phyloP scores from a whole-genome alignment of 2,888 invertebrate genomes.

The Caenorhabditis sinica region DNA sequence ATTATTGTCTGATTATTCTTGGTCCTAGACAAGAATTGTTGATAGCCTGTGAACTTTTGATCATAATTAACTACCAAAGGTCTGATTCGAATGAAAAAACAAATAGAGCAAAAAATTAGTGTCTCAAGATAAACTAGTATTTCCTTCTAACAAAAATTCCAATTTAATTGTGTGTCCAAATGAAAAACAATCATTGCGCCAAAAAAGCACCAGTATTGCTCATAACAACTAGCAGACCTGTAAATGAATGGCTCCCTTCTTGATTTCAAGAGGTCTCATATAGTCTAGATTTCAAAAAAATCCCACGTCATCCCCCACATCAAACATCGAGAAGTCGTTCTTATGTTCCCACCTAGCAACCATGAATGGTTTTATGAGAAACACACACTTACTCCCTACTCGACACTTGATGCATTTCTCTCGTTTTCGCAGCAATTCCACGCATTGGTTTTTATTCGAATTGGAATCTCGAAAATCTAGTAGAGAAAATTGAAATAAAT shows the following conservation, averaged over 20 bases:
- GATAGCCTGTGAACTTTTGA: too few species aligned
- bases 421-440: slow-evolving; percentile 3
- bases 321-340: background rate
- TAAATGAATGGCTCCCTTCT: background rate
- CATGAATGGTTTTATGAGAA: slow-evolving; percentile 28
- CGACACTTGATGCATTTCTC: background rate
- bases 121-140: too few species aligned
- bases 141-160: too few species aligned
- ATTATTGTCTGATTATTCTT: too few species aligned
- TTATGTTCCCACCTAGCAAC: slow-evolving; percentile 30
- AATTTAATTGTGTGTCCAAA: too few species aligned
- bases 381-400: background rate
- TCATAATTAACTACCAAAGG: too few species aligned
- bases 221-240: too few species aligned
- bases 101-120: too few species aligned
- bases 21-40: too few species aligned
- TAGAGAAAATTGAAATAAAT: slow-evolving; percentile 24
- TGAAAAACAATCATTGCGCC: too few species aligned
- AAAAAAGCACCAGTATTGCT: too few species aligned
- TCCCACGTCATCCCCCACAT: background rate
- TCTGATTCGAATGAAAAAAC: too few species aligned
- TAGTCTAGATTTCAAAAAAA: background rate
- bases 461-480: background rate
- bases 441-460: slow-evolving; percentile 13
- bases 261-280: background rate